These are phyloP conservation scores for Symphodus melops DNA, from an alignment of 2,113 vertebrate species.

Conservation along the genomic window DNA sequence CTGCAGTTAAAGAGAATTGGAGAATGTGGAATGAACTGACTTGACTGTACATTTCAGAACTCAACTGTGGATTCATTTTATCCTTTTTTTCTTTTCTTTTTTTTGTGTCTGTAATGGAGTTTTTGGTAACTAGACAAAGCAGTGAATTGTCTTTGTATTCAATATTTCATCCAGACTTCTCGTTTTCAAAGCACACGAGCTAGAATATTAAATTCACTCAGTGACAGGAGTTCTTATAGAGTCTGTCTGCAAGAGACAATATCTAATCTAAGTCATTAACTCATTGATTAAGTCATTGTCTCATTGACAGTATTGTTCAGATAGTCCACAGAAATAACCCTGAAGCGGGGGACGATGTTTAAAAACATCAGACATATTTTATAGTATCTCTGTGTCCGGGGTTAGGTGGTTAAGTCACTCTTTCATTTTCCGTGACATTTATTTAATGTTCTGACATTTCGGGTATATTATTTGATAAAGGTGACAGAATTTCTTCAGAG, in stretches of 20 bases:
- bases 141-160: not conserved
- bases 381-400: not conserved
- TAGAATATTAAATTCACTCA: not conserved
- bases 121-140: not conserved
- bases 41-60: not conserved
- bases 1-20: not conserved
- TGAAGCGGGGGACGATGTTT: not conserved
- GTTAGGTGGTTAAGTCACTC: not conserved
- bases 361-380: not conserved
- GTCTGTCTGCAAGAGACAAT: conserved; percentile 11
- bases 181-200: not conserved
- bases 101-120: not conserved
- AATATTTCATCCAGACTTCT: not conserved
- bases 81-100: no score
- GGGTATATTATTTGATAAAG: not conserved
- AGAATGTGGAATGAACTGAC: not conserved
- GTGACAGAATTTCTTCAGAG: not conserved
- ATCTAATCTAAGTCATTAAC: conserved; percentile 17
- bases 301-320: conserved; percentile 11
- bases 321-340: conserved; percentile 11
- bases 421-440: conserved; percentile 20
- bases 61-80: not conserved
- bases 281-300: conserved; percentile 8
- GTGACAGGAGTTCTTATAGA: conserved; percentile 3
- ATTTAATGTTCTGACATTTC: not conserved